Base-by-base conservation (phyloP, 2,113 vertebrate genomes). In the Acanthochromis polyacanthus region DNA sequence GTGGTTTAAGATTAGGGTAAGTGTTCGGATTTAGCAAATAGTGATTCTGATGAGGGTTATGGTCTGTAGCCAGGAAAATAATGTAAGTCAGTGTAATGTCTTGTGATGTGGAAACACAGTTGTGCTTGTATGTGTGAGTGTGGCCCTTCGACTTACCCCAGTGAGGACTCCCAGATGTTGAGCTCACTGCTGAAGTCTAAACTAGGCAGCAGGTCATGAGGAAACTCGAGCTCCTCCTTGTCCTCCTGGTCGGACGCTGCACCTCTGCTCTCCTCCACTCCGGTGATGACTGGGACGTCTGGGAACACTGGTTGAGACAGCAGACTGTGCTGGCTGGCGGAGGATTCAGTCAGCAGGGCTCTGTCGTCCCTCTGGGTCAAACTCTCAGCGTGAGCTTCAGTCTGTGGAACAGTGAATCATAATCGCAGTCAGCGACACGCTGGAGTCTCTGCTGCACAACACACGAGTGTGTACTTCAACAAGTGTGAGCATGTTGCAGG, bases 171-270 rank as follows among this genome's bases (percentile, higher is more conserved):
- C 95, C 95, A 95, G 88, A 94, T 92, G 86, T 93, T 91, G 66
- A 95, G 52, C 86, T 95, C 95, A 25, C 92, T 92, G 87, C 92
- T 93, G 69, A 95, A 94, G 91, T 95, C 95, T 65, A 93, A 88
- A 84, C 85, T 94, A 76, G 95, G 95, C 61, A 95, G 92, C 81
- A 95, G 88, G 80, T 95, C 95, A 40, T 95, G 94, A 58, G 95
- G 94, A 88, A 95, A 95, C 91, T 95, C 94, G 0, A 95, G 89
- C 79, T 95, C 94, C 32, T 93, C 91, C 46, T 87, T 80, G 65
- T 94, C 92, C 25, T 90, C 91, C 53, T 80, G 81, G 45, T 83
- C 86, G 64, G 14, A 66, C 10, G 83, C 30, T 19, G 25, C 52
- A 28, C 63, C 46, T 19, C 17, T 6, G 61, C 62, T 81, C 62